Evolutionary conservation across 2,113 vertebrate genomes (phyloP).

Genomic region (Strix uralensis): DNA sequence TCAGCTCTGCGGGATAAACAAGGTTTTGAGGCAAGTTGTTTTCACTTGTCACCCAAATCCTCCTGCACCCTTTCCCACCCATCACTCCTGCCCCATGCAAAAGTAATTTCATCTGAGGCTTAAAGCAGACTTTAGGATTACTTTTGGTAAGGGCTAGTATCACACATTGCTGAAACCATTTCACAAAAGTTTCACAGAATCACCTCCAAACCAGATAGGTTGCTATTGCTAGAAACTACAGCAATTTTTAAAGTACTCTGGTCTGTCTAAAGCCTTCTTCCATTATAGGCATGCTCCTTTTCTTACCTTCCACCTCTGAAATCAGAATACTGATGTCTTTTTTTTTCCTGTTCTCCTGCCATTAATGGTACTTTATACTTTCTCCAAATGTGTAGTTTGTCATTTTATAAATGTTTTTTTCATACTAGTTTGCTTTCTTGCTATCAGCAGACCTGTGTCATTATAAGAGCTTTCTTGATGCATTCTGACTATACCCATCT

Average conservation of each 20-base stretch:
- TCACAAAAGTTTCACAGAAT: background rate
- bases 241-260: background rate
- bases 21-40: background rate
- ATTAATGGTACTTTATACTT: background rate
- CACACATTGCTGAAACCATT: background rate
- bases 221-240: background rate
- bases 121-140: background rate
- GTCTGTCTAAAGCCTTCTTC: background rate
- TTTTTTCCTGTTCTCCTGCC: background rate
- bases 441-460: background rate
- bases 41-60: background rate
- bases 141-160: background rate
- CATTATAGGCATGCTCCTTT: background rate
- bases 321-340: background rate
- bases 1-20: background rate
- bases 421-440: background rate
- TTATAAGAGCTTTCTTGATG: background rate
- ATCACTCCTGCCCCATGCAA: background rate
- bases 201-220: background rate
- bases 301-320: background rate
- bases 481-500: background rate
- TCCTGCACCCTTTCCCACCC: background rate
- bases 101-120: background rate
- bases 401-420: background rate
- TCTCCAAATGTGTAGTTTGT: background rate